Conservation (phyloP, 1,140 invertebrate species). For the Nephila pilipes region DNA sequence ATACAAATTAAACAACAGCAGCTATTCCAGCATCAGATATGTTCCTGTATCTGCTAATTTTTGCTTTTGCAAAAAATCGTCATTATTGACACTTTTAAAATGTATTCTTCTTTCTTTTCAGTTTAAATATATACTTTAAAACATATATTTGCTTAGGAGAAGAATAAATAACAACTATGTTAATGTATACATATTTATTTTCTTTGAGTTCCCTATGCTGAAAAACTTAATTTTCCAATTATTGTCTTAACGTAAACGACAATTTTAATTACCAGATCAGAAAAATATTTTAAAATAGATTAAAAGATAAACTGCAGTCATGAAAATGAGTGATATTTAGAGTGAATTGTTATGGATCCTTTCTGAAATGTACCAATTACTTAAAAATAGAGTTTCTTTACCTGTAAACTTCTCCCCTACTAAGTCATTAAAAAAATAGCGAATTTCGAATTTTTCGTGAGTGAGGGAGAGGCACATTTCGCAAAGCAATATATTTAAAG, state of each 20-base stretch:
- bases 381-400: neutral
- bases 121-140: no score
- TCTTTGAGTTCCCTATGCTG: no score
- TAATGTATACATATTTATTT: no score
- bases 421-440: conserved; percentile 5
- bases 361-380: neutral
- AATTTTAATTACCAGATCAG: neutral
- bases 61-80: no score
- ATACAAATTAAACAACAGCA: no score
- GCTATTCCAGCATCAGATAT: no score
- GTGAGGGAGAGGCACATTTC: neutral
- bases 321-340: conserved; percentile 1
- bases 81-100: no score
- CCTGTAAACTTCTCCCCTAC: conserved; percentile 4
- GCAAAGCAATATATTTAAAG: neutral
- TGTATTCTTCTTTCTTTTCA: no score
- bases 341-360: neutral
- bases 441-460: neutral
- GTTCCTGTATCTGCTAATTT: no score
- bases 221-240: no score
- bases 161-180: no score
- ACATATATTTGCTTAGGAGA: no score
- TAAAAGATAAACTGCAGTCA: neutral
- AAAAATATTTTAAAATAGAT: neutral
- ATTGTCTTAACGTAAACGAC: neutral